Base-by-base conservation (phyloP, 2,797 vertebrate genomes). In the Eulemur coronatus region DNA sequence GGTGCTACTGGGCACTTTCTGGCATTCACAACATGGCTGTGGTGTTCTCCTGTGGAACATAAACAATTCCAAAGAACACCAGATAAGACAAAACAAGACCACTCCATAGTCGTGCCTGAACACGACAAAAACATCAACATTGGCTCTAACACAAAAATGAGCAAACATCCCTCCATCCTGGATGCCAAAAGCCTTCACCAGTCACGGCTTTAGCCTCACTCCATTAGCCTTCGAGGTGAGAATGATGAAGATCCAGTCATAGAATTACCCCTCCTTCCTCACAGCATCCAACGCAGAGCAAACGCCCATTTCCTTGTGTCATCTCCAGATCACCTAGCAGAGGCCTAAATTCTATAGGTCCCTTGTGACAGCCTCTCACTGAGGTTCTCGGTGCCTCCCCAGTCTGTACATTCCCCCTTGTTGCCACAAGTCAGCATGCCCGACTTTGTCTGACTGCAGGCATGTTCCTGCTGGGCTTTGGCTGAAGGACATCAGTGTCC, bases 11-110 rank as follows among this genome's bases (percentile, higher is more conserved):
- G 48, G 15, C 10, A 10, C 35, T 48, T 93, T 4, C 24, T 11
- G n/a, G 46, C 14, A 35, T 13, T 78, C 24, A 52, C 2, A 38
- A 22, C 14, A 18, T 69, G 18, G 18, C 12, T 12, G 13, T 52
- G 55, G 17, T 57, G 6, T 12, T 65, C 38, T 50, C n/a, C 59
- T n/a, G 38, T 41, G 63, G n/a, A 81, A 76, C 18, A 26, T 2
- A 38, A 94, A 38, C 13, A n/a, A 43, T 90, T 84, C 59, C 59
- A 88, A 87, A 89, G 65, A 89, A 73, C 6, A 43, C 1, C 46
- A 89, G 67, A 61, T 14, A 80, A 67, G 70, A 22, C 11, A 17
- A 46, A 79, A 12, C 43, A 52, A 55, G 69, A 20, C 70, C 30
- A 69, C 26, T 50, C 57, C 0, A 11, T 76, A 67, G 89, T 67